Percentiles rank a stretch among this genome's conserved stretches.
These are phyloP conservation scores for Narcine bancroftii DNA, from an alignment of 2,113 vertebrate genomes.

Conservation along the genomic window DNA sequence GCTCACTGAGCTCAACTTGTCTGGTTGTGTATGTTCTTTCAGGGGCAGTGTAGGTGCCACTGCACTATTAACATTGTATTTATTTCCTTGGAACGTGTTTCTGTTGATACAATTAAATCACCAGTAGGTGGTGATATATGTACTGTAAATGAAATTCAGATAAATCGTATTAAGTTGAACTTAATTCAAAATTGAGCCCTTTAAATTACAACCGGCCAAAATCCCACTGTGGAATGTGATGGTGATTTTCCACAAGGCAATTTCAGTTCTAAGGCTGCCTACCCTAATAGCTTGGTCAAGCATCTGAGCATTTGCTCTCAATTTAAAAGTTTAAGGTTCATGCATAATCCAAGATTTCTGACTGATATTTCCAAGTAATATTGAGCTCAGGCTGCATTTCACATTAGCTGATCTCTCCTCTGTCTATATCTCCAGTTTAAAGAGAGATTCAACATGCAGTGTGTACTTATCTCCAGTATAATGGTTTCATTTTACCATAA, in stretches of 20 bases:
- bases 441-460: neutral
- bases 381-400: neutral
- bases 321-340: neutral
- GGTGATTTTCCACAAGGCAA: neutral
- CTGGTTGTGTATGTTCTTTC: too few relatives aligned
- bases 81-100: neutral
- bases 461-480: too few relatives aligned
- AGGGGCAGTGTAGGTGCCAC: too few relatives aligned
- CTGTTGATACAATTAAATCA: neutral
- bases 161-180: too few relatives aligned
- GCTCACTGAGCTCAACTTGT: too few relatives aligned
- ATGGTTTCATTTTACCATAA: too few relatives aligned
- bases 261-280: neutral
- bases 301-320: neutral
- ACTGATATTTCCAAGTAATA: neutral
- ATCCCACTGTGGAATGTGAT: neutral
- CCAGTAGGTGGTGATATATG: slow-evolving; percentile 2
- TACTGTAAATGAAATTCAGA: neutral
- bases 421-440: neutral
- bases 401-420: neutral
- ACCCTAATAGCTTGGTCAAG: neutral
- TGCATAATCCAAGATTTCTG: neutral
- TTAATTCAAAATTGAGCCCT: too few relatives aligned
- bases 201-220: neutral
- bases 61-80: neutral